phyloP scores from a whole-genome alignment of 2,888 invertebrate genomes.

The Deilephila elpenor region DNA sequence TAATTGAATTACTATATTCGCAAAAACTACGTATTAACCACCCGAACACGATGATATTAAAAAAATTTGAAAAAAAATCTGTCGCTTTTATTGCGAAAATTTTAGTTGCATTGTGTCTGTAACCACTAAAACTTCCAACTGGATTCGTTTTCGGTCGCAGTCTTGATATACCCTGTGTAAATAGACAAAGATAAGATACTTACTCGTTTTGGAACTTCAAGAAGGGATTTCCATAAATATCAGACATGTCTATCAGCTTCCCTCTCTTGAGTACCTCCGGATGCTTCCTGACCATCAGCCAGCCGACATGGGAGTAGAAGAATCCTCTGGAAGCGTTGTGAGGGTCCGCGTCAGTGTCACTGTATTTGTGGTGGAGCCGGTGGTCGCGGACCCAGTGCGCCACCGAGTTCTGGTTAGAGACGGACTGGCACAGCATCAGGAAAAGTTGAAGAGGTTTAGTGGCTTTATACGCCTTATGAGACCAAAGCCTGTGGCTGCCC shows the following conservation, averaged over 20 bases:
- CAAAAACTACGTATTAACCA: no score
- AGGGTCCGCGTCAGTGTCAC: slow-evolving; percentile 68
- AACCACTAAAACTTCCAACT: no score
- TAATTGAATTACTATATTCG: no score
- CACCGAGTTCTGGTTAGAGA: slow-evolving; percentile 31
- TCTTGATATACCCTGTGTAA: no score
- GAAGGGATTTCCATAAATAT: slow-evolving; percentile 88
- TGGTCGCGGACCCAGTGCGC: slow-evolving; percentile 32
- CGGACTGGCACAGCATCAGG: slow-evolving; percentile 31
- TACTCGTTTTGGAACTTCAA: slow-evolving; percentile 88
- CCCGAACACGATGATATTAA: no score
- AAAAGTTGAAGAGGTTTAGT: slow-evolving; percentile 32
- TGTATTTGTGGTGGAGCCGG: slow-evolving; percentile 37
- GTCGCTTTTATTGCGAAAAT: no score
- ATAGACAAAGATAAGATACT: slow-evolving; percentile 28
- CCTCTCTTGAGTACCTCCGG: slow-evolving; percentile 89
- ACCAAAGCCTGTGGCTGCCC: slow-evolving; percentile 34
- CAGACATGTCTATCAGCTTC: slow-evolving; percentile 87
- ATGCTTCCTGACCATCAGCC: slow-evolving; percentile 90
- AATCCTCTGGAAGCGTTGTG: slow-evolving; percentile 90
- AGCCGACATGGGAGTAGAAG: slow-evolving; percentile 92
- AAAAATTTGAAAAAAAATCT: no score
- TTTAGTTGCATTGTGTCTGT: no score
- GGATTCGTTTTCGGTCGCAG: no score
- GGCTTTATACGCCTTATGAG: slow-evolving; percentile 33